phyloP scores from a whole-genome alignment of 1,140 invertebrate genomes.

The Sycophaga agraensis region DNA sequence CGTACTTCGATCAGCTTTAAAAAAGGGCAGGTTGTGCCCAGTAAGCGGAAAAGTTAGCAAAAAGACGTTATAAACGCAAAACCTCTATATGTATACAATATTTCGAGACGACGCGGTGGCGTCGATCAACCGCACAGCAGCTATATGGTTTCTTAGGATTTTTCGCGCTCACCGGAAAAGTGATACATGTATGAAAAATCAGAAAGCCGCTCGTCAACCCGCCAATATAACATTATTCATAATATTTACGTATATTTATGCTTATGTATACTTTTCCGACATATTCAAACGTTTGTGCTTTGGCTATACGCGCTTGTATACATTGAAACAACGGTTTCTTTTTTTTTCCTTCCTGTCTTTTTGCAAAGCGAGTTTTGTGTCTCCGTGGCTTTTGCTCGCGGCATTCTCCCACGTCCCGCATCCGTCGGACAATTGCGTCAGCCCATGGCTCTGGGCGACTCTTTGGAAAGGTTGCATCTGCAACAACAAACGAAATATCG shows the following conservation, averaged over 20 bases:
- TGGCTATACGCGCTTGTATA: slow-evolving; percentile 12
- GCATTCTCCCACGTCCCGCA: background rate
- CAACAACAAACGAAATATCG: background rate
- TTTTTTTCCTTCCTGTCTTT: background rate
- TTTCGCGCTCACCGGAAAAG: background rate
- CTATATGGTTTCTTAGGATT: background rate
- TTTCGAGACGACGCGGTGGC: slow-evolving; percentile 15
- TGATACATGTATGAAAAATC: slow-evolving; percentile 1
- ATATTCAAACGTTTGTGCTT: slow-evolving; percentile 21
- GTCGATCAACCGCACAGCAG: slow-evolving; percentile 13
- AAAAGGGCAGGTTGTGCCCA: slow-evolving; percentile 7
- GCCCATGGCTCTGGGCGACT: background rate
- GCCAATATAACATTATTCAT: slow-evolving; percentile 15
- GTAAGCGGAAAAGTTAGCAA: slow-evolving; percentile 22
- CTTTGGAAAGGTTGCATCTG: slow-evolving; percentile 5
- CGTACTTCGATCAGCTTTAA: slow-evolving; percentile 9
- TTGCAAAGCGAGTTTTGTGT: background rate
- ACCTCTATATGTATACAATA: slow-evolving; percentile 18
- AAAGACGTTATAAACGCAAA: slow-evolving; percentile 14
- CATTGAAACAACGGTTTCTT: slow-evolving; percentile 9
- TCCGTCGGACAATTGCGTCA: background rate
- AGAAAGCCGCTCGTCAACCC: background rate
- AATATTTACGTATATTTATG: slow-evolving; percentile 14
- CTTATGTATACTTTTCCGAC: slow-evolving; percentile 8
- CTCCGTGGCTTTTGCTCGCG: background rate